Percentiles rank a stretch among this genome's conserved stretches.
Evolutionary conservation across 2,888 invertebrate genomes (phyloP).

Genomic region (Drosophila fungiperda): DNA sequence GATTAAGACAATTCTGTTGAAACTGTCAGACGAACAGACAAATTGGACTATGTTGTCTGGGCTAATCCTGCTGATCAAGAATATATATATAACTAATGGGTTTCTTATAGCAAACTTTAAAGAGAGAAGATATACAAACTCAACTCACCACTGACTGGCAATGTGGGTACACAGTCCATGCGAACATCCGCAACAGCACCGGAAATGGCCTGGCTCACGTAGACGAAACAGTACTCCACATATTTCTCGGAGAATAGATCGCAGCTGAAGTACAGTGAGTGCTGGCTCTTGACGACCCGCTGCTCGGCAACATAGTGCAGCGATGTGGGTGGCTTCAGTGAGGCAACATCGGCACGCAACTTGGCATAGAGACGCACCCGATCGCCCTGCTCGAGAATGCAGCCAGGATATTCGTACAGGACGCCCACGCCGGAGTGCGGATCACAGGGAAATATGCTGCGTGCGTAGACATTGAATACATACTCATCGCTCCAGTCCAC

Average conservation of each 20-base stretch:
- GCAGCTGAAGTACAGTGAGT: slow-evolving; percentile 92
- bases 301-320: slow-evolving; percentile 89
- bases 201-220: slow-evolving; percentile 93
- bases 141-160: slow-evolving; percentile 90
- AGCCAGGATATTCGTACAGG: slow-evolving; percentile 93
- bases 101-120: no score
- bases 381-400: slow-evolving; percentile 91
- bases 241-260: slow-evolving; percentile 93
- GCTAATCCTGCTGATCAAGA: not conserved
- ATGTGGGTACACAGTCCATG: slow-evolving; percentile 93
- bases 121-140: no score
- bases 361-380: slow-evolving; percentile 92
- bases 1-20: not conserved
- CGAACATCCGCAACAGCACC: slow-evolving; percentile 94
- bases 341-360: slow-evolving; percentile 89
- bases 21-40: not conserved
- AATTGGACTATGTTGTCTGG: not conserved
- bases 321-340: slow-evolving; percentile 88
- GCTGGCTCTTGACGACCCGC: slow-evolving; percentile 89
- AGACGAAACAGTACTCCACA: slow-evolving; percentile 95
- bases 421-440: slow-evolving; percentile 90
- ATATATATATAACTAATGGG: not conserved
- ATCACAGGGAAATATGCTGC: slow-evolving; percentile 93
- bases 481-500: slow-evolving; percentile 94
- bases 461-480: slow-evolving; percentile 93